Evolutionary conservation across 2,888 invertebrate species (phyloP), one percentile per base, ranked within the genome.

Genomic region (Drosophila austrosaltans): DNA sequence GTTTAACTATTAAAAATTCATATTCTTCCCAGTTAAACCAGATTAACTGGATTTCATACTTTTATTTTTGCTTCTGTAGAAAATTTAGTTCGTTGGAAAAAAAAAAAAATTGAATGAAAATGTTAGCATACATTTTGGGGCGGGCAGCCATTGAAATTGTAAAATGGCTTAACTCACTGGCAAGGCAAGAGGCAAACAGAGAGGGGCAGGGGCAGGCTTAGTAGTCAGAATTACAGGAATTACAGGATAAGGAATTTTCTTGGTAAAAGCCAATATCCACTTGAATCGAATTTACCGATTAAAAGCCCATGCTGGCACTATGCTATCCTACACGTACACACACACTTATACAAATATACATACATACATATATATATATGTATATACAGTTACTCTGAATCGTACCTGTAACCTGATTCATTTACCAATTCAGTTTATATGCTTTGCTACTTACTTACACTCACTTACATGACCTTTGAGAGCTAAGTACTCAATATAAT

Each of bases 401-500:
- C 48, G 54, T 71, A 56, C 69, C 42, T 48, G 44, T 48, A 48
- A 48, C 48, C 48, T 48, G 48, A 48, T 48, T 48, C 48, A 48
- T 48, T 48, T 48, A 25, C 48, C 48, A 48, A 48, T 48, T 48
- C 48, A 10, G 22, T 48, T 48, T 48, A 48, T 48, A 48, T 48
- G 48, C 48, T 48, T 48, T 25, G 48, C 22, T 48, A 48, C 48
- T 48, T 48, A 48, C 48, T 48, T 48, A 48, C 48, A 48, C 48
- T 48, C 48, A 48, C 48, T 48, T 48, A 48, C 48, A 48, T 48
- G 48, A 48, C 48, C 48, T 59, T 12, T 22, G 58, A 65, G 72
- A 28, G 22, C 22, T 25, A 20, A 20, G 39, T 36, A 30, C 44
- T 63, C 54, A 69, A 54, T 70, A 71, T 69, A 76, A 72, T 79